Evolutionary conservation across 2,113 vertebrate genomes (phyloP), one percentile per base, ranked within the genome.

Genomic region (Sinocyclocheilus anophthalmus): DNA sequence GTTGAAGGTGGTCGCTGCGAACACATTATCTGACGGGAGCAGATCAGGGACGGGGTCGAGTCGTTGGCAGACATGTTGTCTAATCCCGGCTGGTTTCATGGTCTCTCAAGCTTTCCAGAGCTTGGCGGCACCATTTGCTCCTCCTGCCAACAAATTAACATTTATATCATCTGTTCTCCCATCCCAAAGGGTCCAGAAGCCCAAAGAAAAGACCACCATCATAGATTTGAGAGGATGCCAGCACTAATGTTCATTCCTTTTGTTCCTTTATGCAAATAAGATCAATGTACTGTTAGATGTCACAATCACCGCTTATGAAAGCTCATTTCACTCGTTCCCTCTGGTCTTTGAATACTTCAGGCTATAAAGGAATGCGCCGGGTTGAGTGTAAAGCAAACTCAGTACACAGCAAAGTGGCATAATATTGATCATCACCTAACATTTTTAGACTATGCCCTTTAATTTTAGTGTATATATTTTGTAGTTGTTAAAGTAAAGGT

Each of bases 141-240:
- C 20, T 45, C 84, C 33, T 39, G 76, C 84, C 84, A 57, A 70
- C 50, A 53, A 76, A 84, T 87, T 84, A 77, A 65, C 73, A 77
- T 69, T 67, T 70, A 42, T 26, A 84, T 78, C 70, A 61, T 50
- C 84, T 77, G 39, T 37, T 30, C 45, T 33, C 39, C 14, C 39
- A 30, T 30, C 84, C 55, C 55, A 81, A 63, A 81, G 18, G 5
- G 24, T 79, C 53, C 53, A 59, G 78, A 81, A 65, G 16, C 39
- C 30, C 39, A 39, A 20, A 80, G 26, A 39, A 3, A 26, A 82
- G 80, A 82, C 61, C 45, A 82, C 80, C 63, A 82, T 53, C 14
- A 20, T 53, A 33, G 16, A 82, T 70, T 20, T 70, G 59, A 67
- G 16, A 20, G 42, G 26, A 81, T 55, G 57, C 24, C 84, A 78